A percentile compares a stretch with the other conserved stretches of the same genome.
These are phyloP conservation scores for Elaeidobius kamerunicus DNA, from an alignment of 2,888 invertebrate species.

Conservation along the genomic window DNA sequence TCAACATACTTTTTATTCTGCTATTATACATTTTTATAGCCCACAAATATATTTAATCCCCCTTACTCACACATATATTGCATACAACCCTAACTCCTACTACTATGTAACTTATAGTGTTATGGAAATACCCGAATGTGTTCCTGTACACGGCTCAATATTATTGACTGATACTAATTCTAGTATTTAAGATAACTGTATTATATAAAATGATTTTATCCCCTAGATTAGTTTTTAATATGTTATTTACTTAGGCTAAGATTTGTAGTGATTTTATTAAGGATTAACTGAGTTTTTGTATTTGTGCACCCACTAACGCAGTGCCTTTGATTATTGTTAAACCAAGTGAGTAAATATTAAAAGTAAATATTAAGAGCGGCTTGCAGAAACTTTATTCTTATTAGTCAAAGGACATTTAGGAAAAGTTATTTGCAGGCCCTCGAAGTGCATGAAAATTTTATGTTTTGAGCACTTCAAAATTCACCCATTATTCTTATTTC, in stretches of 20 bases:
- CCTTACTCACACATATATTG: too few relatives aligned
- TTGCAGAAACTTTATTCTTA: background rate
- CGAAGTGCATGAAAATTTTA: too few relatives aligned
- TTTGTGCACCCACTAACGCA: slow-evolving; percentile 44
- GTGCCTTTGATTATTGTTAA: slow-evolving; percentile 60
- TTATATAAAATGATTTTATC: background rate
- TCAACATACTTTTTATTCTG: too few relatives aligned
- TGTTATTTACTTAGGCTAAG: background rate
- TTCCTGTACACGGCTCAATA: background rate
- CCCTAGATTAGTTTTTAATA: slow-evolving; percentile 4
- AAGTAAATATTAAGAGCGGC: background rate
- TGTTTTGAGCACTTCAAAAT: too few relatives aligned
- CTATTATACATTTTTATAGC: too few relatives aligned
- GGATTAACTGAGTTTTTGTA: slow-evolving; percentile 28
- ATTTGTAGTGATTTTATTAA: background rate
- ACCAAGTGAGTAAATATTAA: slow-evolving; percentile 48
- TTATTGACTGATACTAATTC: background rate
- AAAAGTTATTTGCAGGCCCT: too few relatives aligned
- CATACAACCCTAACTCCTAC: too few relatives aligned
- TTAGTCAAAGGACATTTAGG: too few relatives aligned
- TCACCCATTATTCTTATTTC: too few relatives aligned
- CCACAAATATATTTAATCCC: too few relatives aligned
- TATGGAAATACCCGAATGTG: background rate
- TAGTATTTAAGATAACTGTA: background rate
- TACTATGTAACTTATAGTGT: too few relatives aligned